Evolutionary conservation across 2,113 vertebrate genomes (phyloP), one percentile per base, ranked within the genome.

Genomic region (Pollimyrus isidori): DNA sequence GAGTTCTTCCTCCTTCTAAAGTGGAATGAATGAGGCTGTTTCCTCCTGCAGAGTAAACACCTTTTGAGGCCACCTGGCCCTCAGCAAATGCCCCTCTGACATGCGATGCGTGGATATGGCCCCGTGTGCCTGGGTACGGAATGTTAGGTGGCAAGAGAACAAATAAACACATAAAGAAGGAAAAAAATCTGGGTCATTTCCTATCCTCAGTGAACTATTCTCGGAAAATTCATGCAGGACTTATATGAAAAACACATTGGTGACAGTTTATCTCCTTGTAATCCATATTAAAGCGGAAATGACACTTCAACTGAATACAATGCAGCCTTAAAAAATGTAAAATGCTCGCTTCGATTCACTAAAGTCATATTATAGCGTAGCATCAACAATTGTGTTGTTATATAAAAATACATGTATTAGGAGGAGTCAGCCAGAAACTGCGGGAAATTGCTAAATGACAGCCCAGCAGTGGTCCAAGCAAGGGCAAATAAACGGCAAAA

Each of bases 221-320:
- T 94, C 94, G 93, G 92, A 95, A 95, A 93, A 94, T 95, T 95
- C 94, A 95, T 95, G 94, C 92, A 93, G 93, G 91, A 93, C 94
- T 94, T 91, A 93, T 93, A 94, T 93, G 93, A 95, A 93, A 94
- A 94, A 95, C 69, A 76, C 93, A 95, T 94, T 94, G 95, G 95
- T 95, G 95, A 95, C 93, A 92, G 91, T 92, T 2, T 88, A 90
- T 58, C 42, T 42, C 88, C 88, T 91, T 91, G 88, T 92, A 89
- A 90, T 87, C 89, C 88, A 89, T 92, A 88, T 65, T 26, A 93
- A 90, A 92, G 91, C 17, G 10, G 42, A 88, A 76, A 88, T 35
- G 62, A 88, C 87, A 88, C 65, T 73, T 69, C 58, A 49, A 52
- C n/a, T 13, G 46, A 26, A 45, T n/a, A 30, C 46, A 85, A 85